Percentiles rank a stretch among this genome's conserved stretches.
Conservation (phyloP, 2,888 invertebrate genomes). For the Patella caerulea region DNA sequence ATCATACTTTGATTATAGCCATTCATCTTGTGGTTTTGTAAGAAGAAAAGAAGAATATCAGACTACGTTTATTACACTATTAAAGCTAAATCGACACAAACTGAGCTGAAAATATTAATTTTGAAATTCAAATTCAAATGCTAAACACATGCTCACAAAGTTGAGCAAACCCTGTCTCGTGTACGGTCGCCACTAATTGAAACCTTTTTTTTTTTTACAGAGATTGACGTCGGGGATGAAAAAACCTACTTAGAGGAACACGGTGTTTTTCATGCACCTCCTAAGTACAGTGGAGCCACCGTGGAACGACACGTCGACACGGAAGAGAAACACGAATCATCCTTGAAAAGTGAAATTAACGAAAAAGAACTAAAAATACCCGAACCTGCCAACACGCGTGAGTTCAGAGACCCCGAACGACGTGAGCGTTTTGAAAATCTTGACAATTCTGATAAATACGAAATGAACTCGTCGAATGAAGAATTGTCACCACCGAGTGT, state of each 20-base stretch:
- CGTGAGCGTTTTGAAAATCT: not conserved
- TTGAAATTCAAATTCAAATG: too few species aligned
- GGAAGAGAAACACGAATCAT: not conserved
- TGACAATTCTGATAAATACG: slow-evolving; percentile 2
- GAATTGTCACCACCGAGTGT: not conserved
- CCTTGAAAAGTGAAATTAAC: not conserved
- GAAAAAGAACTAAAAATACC: not conserved
- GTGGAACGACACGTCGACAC: not conserved
- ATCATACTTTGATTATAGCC: too few species aligned
- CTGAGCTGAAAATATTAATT: too few species aligned
- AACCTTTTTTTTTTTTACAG: not conserved
- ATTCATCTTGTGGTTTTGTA: too few species aligned
- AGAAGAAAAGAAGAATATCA: too few species aligned
- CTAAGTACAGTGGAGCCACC: not conserved
- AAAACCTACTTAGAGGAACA: not conserved
- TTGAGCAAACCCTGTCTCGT: too few species aligned
- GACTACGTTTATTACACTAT: too few species aligned
- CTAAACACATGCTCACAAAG: too few species aligned
- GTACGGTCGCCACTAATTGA: too few species aligned
- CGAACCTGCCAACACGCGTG: not conserved
- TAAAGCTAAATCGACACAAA: too few species aligned
- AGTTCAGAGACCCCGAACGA: not conserved
- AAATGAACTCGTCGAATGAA: not conserved
- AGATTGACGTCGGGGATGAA: slow-evolving; percentile 1
- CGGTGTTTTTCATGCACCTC: not conserved